Evolutionary conservation across 1,140 invertebrate species (phyloP).

Genomic region (Dendrolimus kikuchii): DNA sequence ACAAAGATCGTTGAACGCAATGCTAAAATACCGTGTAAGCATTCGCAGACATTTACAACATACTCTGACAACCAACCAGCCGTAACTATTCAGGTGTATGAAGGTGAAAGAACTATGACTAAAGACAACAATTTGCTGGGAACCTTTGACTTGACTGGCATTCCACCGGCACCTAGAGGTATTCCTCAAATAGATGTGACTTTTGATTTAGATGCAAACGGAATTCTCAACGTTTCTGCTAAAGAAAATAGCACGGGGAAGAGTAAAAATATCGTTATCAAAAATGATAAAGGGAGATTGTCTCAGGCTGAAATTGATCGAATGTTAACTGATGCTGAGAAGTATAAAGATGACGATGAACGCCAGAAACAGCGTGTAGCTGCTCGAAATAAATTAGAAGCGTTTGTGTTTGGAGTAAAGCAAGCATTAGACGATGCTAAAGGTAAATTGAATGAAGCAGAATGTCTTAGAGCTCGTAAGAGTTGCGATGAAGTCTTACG

Average conservation of each 20-base stretch:
- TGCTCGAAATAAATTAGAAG: slow-evolving; percentile 86
- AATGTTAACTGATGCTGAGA: slow-evolving; percentile 88
- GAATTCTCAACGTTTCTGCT: slow-evolving; percentile 80
- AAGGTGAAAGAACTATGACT: slow-evolving; percentile 84
- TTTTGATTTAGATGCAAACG: slow-evolving; percentile 80
- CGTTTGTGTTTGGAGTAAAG: slow-evolving; percentile 86
- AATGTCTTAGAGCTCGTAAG: slow-evolving; percentile 74
- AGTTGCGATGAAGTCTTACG: slow-evolving; percentile 70
- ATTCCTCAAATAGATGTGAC: slow-evolving; percentile 83
- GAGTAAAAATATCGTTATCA: slow-evolving; percentile 88
- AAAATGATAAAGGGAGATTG: slow-evolving; percentile 93
- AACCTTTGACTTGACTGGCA: slow-evolving; percentile 84
- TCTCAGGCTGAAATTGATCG: slow-evolving; percentile 92
- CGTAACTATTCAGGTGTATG: slow-evolving; percentile 78
- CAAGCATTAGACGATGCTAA: slow-evolving; percentile 66
- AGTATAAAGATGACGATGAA: slow-evolving; percentile 79
- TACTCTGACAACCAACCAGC: slow-evolving; percentile 81
- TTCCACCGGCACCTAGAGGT: slow-evolving; percentile 87
- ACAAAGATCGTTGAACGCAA: slow-evolving; percentile 76
- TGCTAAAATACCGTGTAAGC: slow-evolving; percentile 75
- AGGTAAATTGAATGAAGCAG: slow-evolving; percentile 71
- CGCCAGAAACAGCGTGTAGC: slow-evolving; percentile 77
- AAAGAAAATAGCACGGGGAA: slow-evolving; percentile 78
- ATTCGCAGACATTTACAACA: slow-evolving; percentile 76
- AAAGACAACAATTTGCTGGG: slow-evolving; percentile 85